Conservation (phyloP, 1,140 invertebrate species). For the Solen grandis region DNA sequence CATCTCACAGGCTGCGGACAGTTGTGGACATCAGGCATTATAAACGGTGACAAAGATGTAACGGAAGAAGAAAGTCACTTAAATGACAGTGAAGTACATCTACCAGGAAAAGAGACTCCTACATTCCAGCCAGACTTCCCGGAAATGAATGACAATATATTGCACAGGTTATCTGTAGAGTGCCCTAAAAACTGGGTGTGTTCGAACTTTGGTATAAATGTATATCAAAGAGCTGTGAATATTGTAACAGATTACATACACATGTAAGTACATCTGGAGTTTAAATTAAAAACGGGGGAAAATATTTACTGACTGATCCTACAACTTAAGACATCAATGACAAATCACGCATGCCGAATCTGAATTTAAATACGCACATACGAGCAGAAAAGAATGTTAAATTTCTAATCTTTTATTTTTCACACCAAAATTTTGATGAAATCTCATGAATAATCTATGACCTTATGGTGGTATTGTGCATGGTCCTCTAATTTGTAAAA, state of each 20-base stretch:
- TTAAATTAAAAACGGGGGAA: too few species aligned
- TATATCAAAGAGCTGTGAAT: conserved; percentile 19
- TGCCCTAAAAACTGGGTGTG: conserved; percentile 6
- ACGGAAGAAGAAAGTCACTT: neutral
- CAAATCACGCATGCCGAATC: too few species aligned
- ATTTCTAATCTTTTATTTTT: too few species aligned
- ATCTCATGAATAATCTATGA: too few species aligned
- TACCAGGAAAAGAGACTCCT: neutral
- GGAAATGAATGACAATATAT: neutral
- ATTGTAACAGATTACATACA: conserved; percentile 18
- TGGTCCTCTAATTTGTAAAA: too few species aligned
- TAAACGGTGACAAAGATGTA: conserved; percentile 11
- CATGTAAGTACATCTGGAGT: too few species aligned
- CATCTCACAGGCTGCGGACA: conserved; percentile 46
- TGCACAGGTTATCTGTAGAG: neutral
- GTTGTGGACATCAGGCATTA: conserved; percentile 44
- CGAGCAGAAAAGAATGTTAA: too few species aligned
- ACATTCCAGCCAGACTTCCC: neutral
- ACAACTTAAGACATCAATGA: too few species aligned
- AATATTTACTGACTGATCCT: too few species aligned
- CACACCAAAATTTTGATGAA: too few species aligned
- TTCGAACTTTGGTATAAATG: conserved; percentile 13
- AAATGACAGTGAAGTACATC: neutral
- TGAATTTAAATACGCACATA: too few species aligned
- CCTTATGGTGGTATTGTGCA: too few species aligned